Evolutionary conservation across 2,113 vertebrate genomes (phyloP).

Genomic region (Bombycilla garrulus): DNA sequence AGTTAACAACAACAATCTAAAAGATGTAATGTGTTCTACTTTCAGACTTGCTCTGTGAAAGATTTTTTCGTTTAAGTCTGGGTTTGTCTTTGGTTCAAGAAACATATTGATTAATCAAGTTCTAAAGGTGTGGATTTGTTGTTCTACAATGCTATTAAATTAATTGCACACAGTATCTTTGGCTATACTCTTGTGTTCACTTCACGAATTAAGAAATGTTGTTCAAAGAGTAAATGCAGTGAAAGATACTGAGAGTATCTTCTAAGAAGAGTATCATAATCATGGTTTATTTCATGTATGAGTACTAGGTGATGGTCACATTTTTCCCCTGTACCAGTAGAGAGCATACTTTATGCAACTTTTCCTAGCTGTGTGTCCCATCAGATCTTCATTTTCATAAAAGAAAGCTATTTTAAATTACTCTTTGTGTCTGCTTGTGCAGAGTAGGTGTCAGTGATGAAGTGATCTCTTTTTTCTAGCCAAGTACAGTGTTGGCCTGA

Average conservation of each 20-base stretch:
- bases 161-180: neutral
- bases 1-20: neutral
- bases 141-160: conserved; percentile 33
- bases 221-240: neutral
- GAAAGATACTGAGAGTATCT: neutral
- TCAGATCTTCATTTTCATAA: neutral
- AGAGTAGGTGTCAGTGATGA: neutral
- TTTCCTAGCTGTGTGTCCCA: neutral
- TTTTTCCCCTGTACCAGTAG: neutral
- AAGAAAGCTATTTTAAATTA: neutral
- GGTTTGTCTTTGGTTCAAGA: neutral
- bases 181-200: neutral
- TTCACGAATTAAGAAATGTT: neutral
- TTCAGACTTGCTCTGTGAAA: neutral
- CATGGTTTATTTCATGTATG: neutral
- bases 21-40: neutral
- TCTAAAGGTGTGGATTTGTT: neutral
- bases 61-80: neutral
- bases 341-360: neutral
- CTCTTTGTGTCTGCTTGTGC: neutral
- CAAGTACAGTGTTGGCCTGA: neutral
- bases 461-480: neutral
- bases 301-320: neutral
- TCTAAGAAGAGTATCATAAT: neutral
- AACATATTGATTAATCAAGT: neutral